Percentiles rank a stretch among this genome's conserved stretches.
phyloP scores from a whole-genome alignment of 2,888 invertebrate genomes.

The Mesorhabditis sp. region DNA sequence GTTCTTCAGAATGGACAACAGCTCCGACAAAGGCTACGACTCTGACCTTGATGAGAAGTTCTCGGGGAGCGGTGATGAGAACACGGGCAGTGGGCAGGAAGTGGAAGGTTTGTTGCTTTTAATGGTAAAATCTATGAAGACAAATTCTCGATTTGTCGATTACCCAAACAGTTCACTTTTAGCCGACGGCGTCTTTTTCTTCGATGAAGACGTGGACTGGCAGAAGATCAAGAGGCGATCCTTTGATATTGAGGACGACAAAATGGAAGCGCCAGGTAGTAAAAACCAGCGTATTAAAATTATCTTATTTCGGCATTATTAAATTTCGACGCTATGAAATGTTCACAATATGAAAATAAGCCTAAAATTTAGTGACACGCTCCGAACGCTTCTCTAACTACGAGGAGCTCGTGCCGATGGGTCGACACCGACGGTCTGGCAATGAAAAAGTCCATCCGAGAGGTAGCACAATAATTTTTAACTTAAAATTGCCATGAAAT shows the following conservation, averaged over 20 bases:
- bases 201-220: constrained; percentile 1
- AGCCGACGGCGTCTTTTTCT: background rate
- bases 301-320: too few species aligned
- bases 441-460: background rate
- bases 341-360: too few species aligned
- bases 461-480: background rate
- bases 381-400: background rate
- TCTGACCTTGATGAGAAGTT: background rate
- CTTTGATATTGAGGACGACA: background rate
- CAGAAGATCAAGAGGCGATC: background rate
- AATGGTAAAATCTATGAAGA: too few species aligned
- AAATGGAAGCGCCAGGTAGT: background rate
- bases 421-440: background rate
- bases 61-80: background rate
- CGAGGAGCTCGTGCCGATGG: background rate
- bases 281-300: too few species aligned
- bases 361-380: too few species aligned
- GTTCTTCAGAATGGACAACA: background rate
- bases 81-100: background rate
- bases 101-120: background rate
- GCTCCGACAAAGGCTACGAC: background rate
- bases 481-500: too few species aligned
- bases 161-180: background rate
- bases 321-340: too few species aligned
- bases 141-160: too few species aligned